Evolutionary conservation across 2,888 invertebrate genomes (phyloP).

Genomic region (Stegana nigrithorax): DNA sequence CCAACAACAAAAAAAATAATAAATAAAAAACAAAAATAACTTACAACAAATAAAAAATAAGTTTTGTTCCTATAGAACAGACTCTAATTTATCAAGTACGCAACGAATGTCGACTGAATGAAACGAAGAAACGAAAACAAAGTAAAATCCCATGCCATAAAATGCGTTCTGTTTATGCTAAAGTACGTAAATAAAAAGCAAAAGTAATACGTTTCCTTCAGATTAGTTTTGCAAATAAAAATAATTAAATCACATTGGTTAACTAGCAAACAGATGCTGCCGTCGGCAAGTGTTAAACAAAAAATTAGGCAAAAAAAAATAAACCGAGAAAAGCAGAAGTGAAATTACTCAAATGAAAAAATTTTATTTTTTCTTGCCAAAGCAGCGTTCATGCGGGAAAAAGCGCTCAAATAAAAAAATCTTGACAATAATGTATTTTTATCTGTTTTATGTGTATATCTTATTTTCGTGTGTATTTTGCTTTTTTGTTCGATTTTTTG

Average conservation of each 20-base stretch:
- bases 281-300: not conserved
- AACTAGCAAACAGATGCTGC: no score
- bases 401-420: not conserved
- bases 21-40: not conserved
- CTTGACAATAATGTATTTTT: not conserved
- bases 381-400: not conserved
- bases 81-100: no score
- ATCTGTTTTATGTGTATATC: not conserved
- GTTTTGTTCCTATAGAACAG: not conserved
- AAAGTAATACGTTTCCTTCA: conserved; percentile 24
- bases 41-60: not conserved
- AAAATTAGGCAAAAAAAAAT: not conserved
- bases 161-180: not conserved
- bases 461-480: not conserved
- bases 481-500: not conserved
- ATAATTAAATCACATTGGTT: not conserved
- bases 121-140: no score
- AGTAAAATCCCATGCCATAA: not conserved
- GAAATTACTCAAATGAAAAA: not conserved
- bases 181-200: conserved; percentile 36
- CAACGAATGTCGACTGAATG: no score
- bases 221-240: conserved; percentile 1
- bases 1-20: not conserved
- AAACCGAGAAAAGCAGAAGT: not conserved
- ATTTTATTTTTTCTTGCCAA: not conserved